Percentiles rank a stretch among this genome's conserved stretches.
Evolutionary conservation across 1,140 invertebrate species (phyloP).

Genomic region (Aphelinus certus): DNA sequence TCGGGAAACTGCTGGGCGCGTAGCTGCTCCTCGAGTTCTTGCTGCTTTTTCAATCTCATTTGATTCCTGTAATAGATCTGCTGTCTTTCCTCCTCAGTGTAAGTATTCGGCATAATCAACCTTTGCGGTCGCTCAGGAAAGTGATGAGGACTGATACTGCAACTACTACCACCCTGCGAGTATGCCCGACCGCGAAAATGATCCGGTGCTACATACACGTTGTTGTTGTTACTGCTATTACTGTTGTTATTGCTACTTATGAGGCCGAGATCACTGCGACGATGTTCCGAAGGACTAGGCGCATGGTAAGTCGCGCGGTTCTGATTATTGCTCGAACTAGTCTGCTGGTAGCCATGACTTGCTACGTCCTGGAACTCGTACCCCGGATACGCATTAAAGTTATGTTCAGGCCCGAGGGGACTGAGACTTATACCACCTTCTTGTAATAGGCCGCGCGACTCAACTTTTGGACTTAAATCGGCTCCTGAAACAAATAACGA

Average conservation of each 20-base stretch:
- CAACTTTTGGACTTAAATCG: slow-evolving; percentile 49
- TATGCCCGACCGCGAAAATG: slow-evolving; percentile 58
- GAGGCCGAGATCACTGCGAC: slow-evolving; percentile 52
- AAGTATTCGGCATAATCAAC: slow-evolving; percentile 52
- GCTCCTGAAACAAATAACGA: slow-evolving; percentile 44
- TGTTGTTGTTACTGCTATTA: slow-evolving; percentile 56
- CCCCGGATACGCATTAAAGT: slow-evolving; percentile 47
- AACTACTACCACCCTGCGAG: slow-evolving; percentile 54
- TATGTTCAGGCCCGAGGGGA: slow-evolving; percentile 53
- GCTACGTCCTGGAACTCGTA: slow-evolving; percentile 49
- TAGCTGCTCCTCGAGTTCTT: slow-evolving; percentile 28
- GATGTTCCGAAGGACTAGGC: slow-evolving; percentile 47
- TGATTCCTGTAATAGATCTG: slow-evolving; percentile 47
- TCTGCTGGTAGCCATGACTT: slow-evolving; percentile 36
- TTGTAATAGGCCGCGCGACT: slow-evolving; percentile 48
- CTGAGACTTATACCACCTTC: slow-evolving; percentile 59
- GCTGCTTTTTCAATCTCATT: slow-evolving; percentile 43
- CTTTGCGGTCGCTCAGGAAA: slow-evolving; percentile 54
- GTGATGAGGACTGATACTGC: slow-evolving; percentile 49
- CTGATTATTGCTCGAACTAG: slow-evolving; percentile 45
- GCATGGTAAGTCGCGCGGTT: slow-evolving; percentile 47
- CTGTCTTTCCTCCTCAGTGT: slow-evolving; percentile 56
- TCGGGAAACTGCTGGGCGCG: slow-evolving; percentile 13
- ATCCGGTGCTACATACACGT: slow-evolving; percentile 59
- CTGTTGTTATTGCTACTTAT: slow-evolving; percentile 59